These are phyloP conservation scores for Zaprionus davidi DNA, from an alignment of 1,140 invertebrate species.

Conservation along the genomic window DNA sequence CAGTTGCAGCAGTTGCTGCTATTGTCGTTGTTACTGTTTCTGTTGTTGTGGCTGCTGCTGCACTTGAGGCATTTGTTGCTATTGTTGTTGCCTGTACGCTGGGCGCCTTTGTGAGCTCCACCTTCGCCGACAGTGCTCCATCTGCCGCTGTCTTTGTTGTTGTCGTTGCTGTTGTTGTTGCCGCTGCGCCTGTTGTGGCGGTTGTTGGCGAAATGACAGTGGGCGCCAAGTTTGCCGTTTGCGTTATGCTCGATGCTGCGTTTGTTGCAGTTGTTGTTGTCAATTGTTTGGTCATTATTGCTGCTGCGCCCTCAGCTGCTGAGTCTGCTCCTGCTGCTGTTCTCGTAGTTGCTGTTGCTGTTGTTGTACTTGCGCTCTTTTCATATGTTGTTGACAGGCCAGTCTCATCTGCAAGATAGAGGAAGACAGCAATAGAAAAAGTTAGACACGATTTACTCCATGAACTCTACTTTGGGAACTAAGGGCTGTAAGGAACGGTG, in stretches of 20 bases:
- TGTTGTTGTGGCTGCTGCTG: slow-evolving; percentile 20
- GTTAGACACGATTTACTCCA: background rate
- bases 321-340: background rate
- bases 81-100: slow-evolving; percentile 42
- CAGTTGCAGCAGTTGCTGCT: too few species aligned
- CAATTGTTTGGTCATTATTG: slow-evolving; percentile 78
- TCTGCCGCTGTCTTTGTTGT: background rate
- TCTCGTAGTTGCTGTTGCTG: slow-evolving; percentile 38
- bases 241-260: slow-evolving; percentile 68
- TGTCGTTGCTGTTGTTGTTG: slow-evolving; percentile 33
- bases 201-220: slow-evolving; percentile 69
- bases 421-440: slow-evolving; percentile 21
- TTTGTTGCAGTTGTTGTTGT: slow-evolving; percentile 69
- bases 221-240: slow-evolving; percentile 67
- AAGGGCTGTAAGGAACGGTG: too few species aligned
- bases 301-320: slow-evolving; percentile 19
- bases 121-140: too few species aligned
- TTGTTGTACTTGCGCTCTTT: slow-evolving; percentile 42
- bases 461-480: too few species aligned
- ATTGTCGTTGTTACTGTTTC: slow-evolving; percentile 27
- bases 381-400: slow-evolving; percentile 62
- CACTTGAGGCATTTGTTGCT: slow-evolving; percentile 23
- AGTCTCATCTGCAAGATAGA: slow-evolving; percentile 55
- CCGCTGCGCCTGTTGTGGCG: slow-evolving; percentile 29
- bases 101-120: background rate